phyloP scores from a whole-genome alignment of 2,888 invertebrate genomes.

The Cataglyphis livida region DNA sequence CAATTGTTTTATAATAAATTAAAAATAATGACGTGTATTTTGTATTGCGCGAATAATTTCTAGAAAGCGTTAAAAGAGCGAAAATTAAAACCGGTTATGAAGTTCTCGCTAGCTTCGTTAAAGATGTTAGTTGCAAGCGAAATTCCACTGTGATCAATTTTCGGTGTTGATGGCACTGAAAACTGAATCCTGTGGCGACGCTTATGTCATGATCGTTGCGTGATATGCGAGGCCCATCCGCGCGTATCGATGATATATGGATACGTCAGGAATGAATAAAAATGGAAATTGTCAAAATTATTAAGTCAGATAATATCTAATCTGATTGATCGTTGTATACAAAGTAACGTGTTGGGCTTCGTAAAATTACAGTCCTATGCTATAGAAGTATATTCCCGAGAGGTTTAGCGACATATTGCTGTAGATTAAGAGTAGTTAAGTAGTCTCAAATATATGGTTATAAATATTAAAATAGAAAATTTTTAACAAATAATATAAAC shows the following conservation, averaged over 20 bases:
- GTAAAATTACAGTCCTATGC: neutral
- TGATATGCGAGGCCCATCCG: constrained; percentile 23
- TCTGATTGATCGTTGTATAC: neutral
- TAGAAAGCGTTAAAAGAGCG: neutral
- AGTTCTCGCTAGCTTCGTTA: neutral
- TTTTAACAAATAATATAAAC: neutral
- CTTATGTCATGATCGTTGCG: constrained; percentile 1
- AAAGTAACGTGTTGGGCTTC: constrained; percentile 1
- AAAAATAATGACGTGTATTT: neutral
- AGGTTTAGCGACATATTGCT: neutral
- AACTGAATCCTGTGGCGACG: constrained; percentile 11
- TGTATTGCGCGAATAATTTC: neutral
- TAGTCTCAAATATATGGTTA: neutral
- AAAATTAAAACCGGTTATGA: neutral
- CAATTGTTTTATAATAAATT: neutral
- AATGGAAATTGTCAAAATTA: constrained; percentile 19
- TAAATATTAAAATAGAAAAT: neutral
- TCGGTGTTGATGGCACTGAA: constrained; percentile 33
- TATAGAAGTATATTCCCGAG: neutral
- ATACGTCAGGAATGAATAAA: neutral
- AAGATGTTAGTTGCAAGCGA: neutral
- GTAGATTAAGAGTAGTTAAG: neutral
- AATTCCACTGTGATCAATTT: constrained; percentile 39
- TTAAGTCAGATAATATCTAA: neutral
- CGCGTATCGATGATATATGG: neutral